Base-by-base conservation (phyloP, 2,797 vertebrate genomes). In the Iguana delicatissima region DNA sequence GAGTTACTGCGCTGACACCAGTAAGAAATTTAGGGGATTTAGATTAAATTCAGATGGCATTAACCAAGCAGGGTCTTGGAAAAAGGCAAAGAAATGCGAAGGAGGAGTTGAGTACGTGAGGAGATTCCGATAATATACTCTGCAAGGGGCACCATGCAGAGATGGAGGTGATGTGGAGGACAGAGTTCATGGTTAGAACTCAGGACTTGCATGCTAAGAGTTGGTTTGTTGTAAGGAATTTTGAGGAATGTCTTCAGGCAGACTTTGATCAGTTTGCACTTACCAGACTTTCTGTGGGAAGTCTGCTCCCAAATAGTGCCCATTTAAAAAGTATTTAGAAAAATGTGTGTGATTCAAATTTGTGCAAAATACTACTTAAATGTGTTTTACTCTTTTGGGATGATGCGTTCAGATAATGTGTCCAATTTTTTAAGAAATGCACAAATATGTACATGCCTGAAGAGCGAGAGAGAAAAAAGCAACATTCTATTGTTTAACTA, bases 1-100 rank as follows among this genome's bases (percentile, higher is more conserved):
- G 86, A 79, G 86, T 46, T 88, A 88, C 77, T 88, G 86, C 9
- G 77, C 85, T 59, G 85, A 86, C 26, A 86, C 55, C 7, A 86
- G 85, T 86, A 86, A 20, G 85, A 57, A 62, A 62, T 9, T 24
- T 38, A 81, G 29, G 8, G 81, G 81, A n/a, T 2, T 50, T 81
- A 3, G 59, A 32, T 38, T 29, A 67, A 82, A 82, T 0, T 83
- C 35, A 7, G 35, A 13, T 84, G 22, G 6, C 29, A n/a, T 64
- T 62, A 35, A 1, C 3, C 35, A 46, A 35, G 59, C 20, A 84
- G 20, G 13, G 12, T 13, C 8, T 62, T 83, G n/a, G 57, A 38
- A 62, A 8, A 62, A 4, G 46, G 29, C 13, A 32, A 57, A 4
- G 24, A 24, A 26, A 79, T 8, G 0, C 24, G 8, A 24, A 18